Percentiles rank a stretch among this genome's conserved stretches.
Evolutionary conservation across 2,113 vertebrate species (phyloP).

Genomic region (Pseudolaguvia tuberculata): DNA sequence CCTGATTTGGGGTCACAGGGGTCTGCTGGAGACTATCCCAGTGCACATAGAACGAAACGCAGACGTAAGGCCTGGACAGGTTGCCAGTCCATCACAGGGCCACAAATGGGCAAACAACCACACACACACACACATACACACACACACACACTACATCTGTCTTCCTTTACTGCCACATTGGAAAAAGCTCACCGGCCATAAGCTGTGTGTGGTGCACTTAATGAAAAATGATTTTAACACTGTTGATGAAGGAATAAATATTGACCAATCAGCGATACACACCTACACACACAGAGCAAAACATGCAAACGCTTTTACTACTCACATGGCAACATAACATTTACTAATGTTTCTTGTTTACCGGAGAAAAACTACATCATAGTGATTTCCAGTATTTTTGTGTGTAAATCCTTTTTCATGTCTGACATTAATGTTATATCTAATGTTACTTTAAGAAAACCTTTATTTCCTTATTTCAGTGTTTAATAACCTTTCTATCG

Average conservation of each 20-base stretch:
- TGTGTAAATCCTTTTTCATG: background rate
- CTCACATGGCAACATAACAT: background rate
- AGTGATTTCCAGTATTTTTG: background rate
- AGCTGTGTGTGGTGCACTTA: background rate
- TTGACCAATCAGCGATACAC: background rate
- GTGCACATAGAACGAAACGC: too few species aligned
- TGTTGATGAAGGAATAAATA: background rate
- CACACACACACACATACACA: too few species aligned
- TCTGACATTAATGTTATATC: too few species aligned
- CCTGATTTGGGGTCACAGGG: too few species aligned
- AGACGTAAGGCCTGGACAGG: too few species aligned
- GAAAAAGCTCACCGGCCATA: background rate
- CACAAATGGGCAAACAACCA: too few species aligned
- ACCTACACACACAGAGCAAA: background rate
- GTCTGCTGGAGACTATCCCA: too few species aligned
- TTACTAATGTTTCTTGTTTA: background rate
- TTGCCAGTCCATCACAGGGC: too few species aligned
- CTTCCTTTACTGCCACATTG: background rate
- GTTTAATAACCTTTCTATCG: too few species aligned
- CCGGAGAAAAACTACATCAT: conserved; percentile 2
- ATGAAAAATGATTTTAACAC: background rate
- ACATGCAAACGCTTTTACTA: background rate
- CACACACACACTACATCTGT: background rate
- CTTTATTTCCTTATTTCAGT: too few species aligned
- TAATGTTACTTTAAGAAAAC: too few species aligned